Evolutionary conservation across 2,113 vertebrate species (phyloP).

Genomic region (cat (Felis catus)): DNA sequence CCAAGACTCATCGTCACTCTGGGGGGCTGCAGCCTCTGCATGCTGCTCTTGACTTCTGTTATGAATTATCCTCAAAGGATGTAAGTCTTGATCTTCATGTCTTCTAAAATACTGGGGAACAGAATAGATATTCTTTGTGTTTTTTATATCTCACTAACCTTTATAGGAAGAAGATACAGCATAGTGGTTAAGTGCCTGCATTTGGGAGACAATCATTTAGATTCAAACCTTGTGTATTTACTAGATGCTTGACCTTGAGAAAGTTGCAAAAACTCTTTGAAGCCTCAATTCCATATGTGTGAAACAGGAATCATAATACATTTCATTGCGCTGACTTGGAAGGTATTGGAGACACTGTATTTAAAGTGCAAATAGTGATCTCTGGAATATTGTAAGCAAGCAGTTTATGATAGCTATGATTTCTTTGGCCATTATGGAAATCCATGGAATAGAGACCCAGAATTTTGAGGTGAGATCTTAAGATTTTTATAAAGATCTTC

Average conservation of each 20-base stretch:
- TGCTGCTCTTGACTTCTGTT: background rate
- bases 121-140: background rate
- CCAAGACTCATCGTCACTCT: background rate
- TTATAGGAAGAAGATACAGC: background rate
- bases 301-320: background rate
- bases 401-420: background rate
- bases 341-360: background rate
- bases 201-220: background rate
- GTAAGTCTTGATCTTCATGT: background rate
- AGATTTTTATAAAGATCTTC: background rate
- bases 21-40: background rate
- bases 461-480: background rate
- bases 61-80: background rate
- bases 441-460: background rate
- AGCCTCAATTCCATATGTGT: background rate
- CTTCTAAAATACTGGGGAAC: background rate
- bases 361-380: background rate
- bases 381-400: background rate
- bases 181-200: background rate
- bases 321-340: background rate
- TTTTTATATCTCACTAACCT: background rate
- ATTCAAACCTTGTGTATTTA: background rate
- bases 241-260: background rate
- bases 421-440: background rate
- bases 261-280: background rate